Evolutionary conservation across 2,888 invertebrate species (phyloP), one percentile per base, ranked within the genome.

Genomic region (Leptinotarsa tumamoca): DNA sequence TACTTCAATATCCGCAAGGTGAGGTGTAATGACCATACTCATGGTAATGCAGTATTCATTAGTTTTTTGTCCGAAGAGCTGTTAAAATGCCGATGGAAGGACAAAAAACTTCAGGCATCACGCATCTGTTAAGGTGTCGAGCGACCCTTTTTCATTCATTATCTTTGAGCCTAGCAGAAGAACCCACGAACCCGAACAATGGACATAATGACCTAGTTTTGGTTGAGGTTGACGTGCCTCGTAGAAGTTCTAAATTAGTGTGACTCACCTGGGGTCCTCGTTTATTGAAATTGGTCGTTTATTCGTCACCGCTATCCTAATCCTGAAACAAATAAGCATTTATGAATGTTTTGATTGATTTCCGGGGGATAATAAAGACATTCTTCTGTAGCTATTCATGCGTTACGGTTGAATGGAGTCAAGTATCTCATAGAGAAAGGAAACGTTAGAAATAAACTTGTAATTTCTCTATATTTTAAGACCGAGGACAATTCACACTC

Each of bases 101-200:
- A 63, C 63, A 69, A 33, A 56, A 68, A 63, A 43, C 63, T 7
- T 2, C 5, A 21, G 17, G n/a, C 27, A 56, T 56, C 33, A 56
- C 7, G 56, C 56, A 69, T 56, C 58, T 69, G 69, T 52, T 58
- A 3, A 51, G 68, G 27, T 63, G 63, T 63, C 63, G 43, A 33
- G 4, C 4, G 33, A 63, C 27, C 63, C 63, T 33, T 33, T 43
- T 63, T n/a, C n/a, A 33, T 33, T 17, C 17, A 17, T n/a, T 63
- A n/a, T 17, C 63, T 43, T 15, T 1, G 17, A 14, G n/a, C 7
- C 5, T n/a, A 33, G n/a, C n/a, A 61, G 17, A 18, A 43, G 43
- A 4, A 52, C 33, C 21, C 13, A 17, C 17, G 63, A 63, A n/a
- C 63, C 43, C 10, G n/a, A 63, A 63, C 63, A 63, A 63, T 63